Evolutionary conservation across 2,113 vertebrate genomes (phyloP).

Genomic region (Calyptomena viridis): DNA sequence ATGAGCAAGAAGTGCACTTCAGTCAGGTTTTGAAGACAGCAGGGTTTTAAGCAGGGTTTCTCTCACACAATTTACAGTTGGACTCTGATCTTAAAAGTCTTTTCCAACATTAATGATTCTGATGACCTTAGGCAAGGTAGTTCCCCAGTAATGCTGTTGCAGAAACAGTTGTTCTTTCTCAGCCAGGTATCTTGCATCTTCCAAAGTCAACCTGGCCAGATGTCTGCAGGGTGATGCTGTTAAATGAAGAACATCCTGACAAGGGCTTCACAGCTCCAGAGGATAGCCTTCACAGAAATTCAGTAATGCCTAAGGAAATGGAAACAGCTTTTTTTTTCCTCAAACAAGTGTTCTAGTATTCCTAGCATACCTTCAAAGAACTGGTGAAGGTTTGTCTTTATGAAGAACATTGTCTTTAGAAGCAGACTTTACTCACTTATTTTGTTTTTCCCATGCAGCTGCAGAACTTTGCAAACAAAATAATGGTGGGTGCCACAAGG

Average conservation of each 20-base stretch:
- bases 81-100: neutral
- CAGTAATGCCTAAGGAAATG: neutral
- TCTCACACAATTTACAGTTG: neutral
- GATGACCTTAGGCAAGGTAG: neutral
- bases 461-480: slow-evolving; percentile 81
- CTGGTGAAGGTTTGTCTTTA: neutral
- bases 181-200: neutral
- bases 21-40: neutral
- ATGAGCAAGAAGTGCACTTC: neutral
- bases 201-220: neutral
- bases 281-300: neutral
- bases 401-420: neutral
- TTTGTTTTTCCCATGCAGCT: slow-evolving; percentile 62
- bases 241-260: neutral
- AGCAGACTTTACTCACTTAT: neutral
- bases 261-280: neutral
- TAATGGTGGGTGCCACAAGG: slow-evolving; percentile 87
- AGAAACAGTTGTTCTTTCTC: neutral
- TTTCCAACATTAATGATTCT: neutral
- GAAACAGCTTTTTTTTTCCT: neutral
- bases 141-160: neutral
- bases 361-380: neutral
- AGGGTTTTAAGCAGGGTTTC: neutral
- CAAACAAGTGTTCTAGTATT: neutral
- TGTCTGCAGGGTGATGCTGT: fast-evolving